Evolutionary conservation across 2,888 invertebrate species (phyloP).

Genomic region (Syrista parreyssii): DNA sequence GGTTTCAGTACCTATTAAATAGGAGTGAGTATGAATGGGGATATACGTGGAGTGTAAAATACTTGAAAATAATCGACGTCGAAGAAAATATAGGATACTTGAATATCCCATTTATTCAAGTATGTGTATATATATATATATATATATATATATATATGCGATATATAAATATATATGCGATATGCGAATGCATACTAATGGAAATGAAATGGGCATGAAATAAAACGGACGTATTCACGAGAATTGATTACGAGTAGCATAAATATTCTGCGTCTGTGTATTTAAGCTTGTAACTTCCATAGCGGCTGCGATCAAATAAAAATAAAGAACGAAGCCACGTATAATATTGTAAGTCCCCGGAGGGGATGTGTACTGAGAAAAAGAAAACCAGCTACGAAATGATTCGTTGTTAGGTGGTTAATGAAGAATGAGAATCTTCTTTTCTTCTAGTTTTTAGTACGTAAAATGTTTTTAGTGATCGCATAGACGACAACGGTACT

Average conservation of each 20-base stretch:
- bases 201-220: too few species aligned
- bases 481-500: too few species aligned
- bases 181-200: background rate
- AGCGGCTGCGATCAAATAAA: background rate
- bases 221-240: too few species aligned
- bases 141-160: too few species aligned
- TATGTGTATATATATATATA: too few species aligned
- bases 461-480: background rate
- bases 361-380: background rate
- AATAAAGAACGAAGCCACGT: background rate
- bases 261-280: background rate
- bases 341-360: background rate
- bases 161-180: too few species aligned
- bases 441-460: background rate
- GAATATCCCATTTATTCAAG: too few species aligned
- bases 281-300: background rate
- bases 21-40: background rate
- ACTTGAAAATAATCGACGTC: background rate
- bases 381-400: background rate
- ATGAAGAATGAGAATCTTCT: background rate
- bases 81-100: background rate
- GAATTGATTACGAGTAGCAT: background rate
- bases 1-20: background rate
- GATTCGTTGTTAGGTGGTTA: background rate
- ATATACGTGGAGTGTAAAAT: background rate